phyloP scores from a whole-genome alignment of 2,888 invertebrate species.

The Andrena haemorrhoa region DNA sequence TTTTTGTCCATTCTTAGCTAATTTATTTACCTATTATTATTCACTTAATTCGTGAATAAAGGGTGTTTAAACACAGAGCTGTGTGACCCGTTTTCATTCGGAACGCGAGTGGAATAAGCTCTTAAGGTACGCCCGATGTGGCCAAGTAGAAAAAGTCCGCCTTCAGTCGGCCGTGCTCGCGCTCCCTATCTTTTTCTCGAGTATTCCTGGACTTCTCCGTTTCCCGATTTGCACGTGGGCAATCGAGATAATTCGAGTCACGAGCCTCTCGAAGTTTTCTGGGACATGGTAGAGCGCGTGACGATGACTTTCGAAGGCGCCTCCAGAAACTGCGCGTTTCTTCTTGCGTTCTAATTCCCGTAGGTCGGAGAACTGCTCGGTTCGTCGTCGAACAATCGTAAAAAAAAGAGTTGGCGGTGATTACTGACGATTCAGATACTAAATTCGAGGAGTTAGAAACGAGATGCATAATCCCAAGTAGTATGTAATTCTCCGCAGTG shows the following conservation, averaged over 20 bases:
- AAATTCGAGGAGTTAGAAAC: constrained; percentile 18
- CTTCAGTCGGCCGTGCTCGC: not conserved
- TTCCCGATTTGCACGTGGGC: constrained; percentile 56
- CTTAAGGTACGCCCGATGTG: not conserved
- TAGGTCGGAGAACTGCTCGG: constrained; percentile 21
- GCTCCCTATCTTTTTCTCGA: not conserved
- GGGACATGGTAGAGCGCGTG: constrained; percentile 23
- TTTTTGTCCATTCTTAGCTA: too few species aligned
- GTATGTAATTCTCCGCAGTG: not conserved
- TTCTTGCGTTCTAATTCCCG: constrained; percentile 32
- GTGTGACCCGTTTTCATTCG: too few species aligned
- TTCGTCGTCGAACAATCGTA: not conserved
- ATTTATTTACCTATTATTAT: too few species aligned
- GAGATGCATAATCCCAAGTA: constrained; percentile 5
- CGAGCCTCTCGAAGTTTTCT: constrained; percentile 57
- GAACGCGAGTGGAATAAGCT: not conserved
- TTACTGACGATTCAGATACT: constrained; percentile 54
- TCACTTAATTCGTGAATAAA: too few species aligned
- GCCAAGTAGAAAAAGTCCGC: not conserved
- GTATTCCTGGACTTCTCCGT: not conserved
- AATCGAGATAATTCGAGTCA: constrained; percentile 66
- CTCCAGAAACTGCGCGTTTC: constrained; percentile 13
- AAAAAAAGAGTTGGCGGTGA: constrained; percentile 27
- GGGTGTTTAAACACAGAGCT: too few species aligned
- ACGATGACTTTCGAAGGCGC: constrained; percentile 40